Evolutionary conservation across 2,113 vertebrate genomes (phyloP).

Genomic region (Macquaria ambigua): DNA sequence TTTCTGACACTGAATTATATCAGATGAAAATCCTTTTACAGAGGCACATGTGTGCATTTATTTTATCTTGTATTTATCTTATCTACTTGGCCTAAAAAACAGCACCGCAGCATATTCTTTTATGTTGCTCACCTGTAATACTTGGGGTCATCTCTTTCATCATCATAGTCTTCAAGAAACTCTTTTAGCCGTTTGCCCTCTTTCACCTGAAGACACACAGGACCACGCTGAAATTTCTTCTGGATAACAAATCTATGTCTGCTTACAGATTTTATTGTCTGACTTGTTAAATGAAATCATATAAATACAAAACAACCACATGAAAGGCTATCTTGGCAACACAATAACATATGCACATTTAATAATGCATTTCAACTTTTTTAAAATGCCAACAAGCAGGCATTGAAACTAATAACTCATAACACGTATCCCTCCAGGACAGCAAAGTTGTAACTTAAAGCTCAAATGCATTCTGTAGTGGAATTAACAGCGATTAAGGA

Average conservation of each 20-base stretch:
- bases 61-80: constrained; percentile 6
- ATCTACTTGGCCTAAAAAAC: not conserved
- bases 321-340: not conserved
- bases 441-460: not conserved
- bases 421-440: not conserved
- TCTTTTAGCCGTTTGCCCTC: constrained; percentile 98
- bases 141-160: constrained; percentile 98
- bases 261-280: not conserved
- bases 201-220: constrained; percentile 87
- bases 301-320: not conserved
- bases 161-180: constrained; percentile 99
- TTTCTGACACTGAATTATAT: not conserved
- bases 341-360: not conserved
- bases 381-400: not conserved
- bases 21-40: not conserved
- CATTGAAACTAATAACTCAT: not conserved
- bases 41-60: not conserved
- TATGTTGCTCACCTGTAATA: constrained; percentile 90
- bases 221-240: not conserved
- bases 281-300: not conserved
- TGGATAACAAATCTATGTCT: not conserved
- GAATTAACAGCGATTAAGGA: not conserved
- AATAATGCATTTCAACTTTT: not conserved
- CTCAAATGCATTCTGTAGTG: not conserved
- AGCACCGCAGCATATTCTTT: not conserved